phyloP scores from a whole-genome alignment of 2,113 vertebrate species.

The Ovibos moschatus region DNA sequence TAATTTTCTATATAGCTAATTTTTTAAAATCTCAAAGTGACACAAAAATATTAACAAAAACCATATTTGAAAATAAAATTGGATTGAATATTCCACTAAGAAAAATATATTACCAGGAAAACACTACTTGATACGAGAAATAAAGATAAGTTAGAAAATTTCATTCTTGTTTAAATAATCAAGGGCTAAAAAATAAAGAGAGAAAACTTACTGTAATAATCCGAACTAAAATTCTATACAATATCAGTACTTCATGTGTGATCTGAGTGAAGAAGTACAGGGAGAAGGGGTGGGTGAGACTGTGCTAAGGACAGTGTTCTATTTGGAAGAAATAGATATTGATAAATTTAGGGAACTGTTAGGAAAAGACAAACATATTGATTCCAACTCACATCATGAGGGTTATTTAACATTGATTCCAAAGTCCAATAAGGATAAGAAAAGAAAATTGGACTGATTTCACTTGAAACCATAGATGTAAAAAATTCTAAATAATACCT shows the following conservation, averaged over 20 bases:
- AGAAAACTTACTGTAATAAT: background rate
- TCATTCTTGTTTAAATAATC: background rate
- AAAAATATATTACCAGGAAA: background rate
- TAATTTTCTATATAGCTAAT: background rate
- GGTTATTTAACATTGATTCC: background rate
- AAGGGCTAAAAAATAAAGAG: background rate
- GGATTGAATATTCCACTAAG: background rate
- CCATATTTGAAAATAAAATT: background rate
- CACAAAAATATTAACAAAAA: background rate
- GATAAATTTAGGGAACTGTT: background rate
- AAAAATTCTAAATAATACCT: background rate
- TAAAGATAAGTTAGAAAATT: background rate
- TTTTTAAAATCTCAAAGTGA: constrained; percentile 1
- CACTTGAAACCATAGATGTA: background rate
- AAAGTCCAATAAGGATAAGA: background rate
- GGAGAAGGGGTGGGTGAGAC: background rate
- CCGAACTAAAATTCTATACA: background rate
- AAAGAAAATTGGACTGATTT: background rate
- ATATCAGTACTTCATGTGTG: background rate
- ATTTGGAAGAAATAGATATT: background rate
- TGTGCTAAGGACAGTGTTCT: background rate
- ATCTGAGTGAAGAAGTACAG: background rate
- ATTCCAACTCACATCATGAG: background rate
- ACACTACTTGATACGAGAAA: background rate
- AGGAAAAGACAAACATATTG: background rate